phyloP scores from a whole-genome alignment of 2,113 vertebrate genomes.

The Scortum barcoo region DNA sequence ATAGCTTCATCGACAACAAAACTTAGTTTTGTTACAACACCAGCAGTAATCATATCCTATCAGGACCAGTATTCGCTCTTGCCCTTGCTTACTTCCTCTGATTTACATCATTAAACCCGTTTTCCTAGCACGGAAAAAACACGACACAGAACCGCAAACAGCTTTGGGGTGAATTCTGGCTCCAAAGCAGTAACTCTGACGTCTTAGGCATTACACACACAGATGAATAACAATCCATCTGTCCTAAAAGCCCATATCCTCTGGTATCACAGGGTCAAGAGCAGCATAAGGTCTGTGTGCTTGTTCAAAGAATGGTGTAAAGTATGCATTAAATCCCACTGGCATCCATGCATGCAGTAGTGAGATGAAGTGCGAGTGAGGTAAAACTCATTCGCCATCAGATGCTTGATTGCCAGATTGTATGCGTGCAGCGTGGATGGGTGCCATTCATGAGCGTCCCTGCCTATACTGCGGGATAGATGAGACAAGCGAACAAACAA shows the following conservation, averaged over 20 bases:
- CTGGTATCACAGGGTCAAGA: constrained; percentile 16
- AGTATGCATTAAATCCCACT: constrained; percentile 1
- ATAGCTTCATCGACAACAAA: background rate
- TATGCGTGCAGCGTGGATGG: background rate
- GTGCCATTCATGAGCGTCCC: background rate
- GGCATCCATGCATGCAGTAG: background rate
- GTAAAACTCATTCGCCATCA: background rate
- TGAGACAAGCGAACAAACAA: constrained; percentile 49
- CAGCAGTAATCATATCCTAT: background rate
- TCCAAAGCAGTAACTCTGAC: background rate
- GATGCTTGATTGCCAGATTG: background rate
- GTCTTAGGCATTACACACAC: background rate
- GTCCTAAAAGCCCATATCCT: constrained; percentile 1
- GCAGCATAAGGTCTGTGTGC: background rate
- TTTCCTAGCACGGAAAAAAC: constrained; percentile 11
- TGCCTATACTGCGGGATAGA: constrained; percentile 35
- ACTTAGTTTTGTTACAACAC: background rate
- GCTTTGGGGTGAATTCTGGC: constrained; percentile 11
- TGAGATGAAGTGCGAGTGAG: background rate
- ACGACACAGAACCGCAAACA: constrained; percentile 6
- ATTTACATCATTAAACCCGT: constrained; percentile 13
- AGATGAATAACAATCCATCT: constrained; percentile 19
- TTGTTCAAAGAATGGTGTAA: background rate
- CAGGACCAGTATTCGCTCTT: background rate
- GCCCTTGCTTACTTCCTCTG: background rate